A percentile compares a stretch with the other conserved stretches of the same genome.
These are phyloP conservation scores for Lamellibrachia satsuma DNA, from an alignment of 2,888 invertebrate species.

Conservation along the genomic window DNA sequence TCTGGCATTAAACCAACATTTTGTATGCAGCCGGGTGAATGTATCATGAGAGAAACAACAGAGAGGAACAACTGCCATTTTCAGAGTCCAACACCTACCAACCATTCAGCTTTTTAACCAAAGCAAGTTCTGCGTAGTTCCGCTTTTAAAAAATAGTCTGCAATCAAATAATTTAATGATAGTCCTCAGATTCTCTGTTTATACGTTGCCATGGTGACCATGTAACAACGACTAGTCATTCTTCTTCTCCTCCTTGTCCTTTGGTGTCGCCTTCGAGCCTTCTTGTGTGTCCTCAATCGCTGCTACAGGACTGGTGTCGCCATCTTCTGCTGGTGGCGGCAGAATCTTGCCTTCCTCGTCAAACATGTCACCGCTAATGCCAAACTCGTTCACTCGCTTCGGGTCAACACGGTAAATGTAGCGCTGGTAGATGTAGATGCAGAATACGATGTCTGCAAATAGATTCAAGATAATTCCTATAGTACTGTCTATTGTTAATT, in stretches of 20 bases:
- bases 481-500: too few relatives aligned
- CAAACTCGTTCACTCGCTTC: conserved; percentile 95
- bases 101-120: neutral
- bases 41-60: neutral
- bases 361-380: conserved; percentile 93
- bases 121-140: neutral
- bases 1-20: neutral
- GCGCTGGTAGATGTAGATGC: conserved; percentile 94
- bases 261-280: neutral
- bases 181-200: neutral
- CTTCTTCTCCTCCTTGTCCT: neutral
- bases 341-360: conserved; percentile 53
- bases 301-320: neutral
- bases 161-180: conserved; percentile 17
- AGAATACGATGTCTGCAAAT: conserved; percentile 90
- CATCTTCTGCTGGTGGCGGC: neutral
- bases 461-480: neutral
- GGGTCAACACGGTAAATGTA: conserved; percentile 99
- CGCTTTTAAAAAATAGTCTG: neutral
- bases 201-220: neutral
- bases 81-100: neutral
- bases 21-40: neutral
- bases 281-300: neutral
- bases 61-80: neutral
- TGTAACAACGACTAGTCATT: neutral